A percentile compares a stretch with the other conserved stretches of the same genome.
phyloP scores from a whole-genome alignment of 2,888 invertebrate species.

The Drosophila neotestacea region DNA sequence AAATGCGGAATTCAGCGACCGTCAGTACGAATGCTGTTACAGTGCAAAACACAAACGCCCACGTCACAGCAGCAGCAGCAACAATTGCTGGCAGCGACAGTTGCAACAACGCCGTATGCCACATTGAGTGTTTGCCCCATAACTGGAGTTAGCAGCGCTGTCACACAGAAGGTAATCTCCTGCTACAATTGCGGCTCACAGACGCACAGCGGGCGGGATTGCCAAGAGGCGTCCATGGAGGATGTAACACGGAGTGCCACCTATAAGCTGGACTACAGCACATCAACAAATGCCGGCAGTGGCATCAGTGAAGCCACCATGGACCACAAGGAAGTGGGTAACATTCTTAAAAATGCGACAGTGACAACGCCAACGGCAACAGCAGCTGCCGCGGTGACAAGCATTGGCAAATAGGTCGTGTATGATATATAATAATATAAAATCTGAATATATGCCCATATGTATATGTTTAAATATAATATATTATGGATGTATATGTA shows the following conservation, averaged over 20 bases:
- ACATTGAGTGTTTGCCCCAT: conserved; percentile 75
- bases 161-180: conserved; percentile 85
- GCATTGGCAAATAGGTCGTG: conserved; percentile 65
- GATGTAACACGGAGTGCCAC: conserved; percentile 92
- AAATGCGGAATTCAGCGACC: conserved; percentile 58
- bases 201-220: conserved; percentile 93
- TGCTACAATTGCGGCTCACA: conserved; percentile 97
- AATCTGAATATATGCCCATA: conserved; percentile 17
- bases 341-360: conserved; percentile 54
- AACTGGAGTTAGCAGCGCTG: conserved; percentile 54
- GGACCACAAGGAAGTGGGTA: conserved; percentile 57
- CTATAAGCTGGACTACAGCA: conserved; percentile 88
- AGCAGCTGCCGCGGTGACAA: conserved; percentile 50
- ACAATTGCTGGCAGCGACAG: conserved; percentile 85
- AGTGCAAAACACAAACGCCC: conserved; percentile 76
- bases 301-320: conserved; percentile 30
- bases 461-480: conserved; percentile 29
- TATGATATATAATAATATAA: conserved; percentile 21
- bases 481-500: conserved; percentile 22
- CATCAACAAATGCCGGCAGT: conserved; percentile 41
- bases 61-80: conserved; percentile 57
- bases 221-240: conserved; percentile 96
- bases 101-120: conserved; percentile 72
- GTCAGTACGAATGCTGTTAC: conserved; percentile 66
- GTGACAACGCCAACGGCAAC: conserved; percentile 56